Conservation (phyloP, 2,113 vertebrate genomes). For the Synodontis membranacea region DNA sequence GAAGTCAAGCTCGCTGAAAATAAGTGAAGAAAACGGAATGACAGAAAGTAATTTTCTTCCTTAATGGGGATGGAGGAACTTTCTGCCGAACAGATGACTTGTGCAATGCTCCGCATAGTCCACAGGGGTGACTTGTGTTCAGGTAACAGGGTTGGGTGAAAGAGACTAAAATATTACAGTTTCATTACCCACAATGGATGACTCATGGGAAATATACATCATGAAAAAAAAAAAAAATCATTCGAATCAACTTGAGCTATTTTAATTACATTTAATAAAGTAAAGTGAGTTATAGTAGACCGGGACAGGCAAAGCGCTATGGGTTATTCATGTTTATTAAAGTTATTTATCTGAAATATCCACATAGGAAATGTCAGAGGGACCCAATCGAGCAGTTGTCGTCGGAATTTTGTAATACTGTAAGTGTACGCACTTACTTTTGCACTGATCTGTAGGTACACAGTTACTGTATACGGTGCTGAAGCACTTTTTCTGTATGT, state of each 20-base stretch:
- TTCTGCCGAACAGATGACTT: not conserved
- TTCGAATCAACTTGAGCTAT: not conserved
- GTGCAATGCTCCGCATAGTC: not conserved
- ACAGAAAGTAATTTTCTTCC: not conserved
- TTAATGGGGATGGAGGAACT: not conserved
- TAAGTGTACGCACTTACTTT: not conserved
- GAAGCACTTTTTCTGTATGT: not conserved
- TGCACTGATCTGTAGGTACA: not conserved
- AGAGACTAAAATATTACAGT: not conserved
- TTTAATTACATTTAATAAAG: not conserved
- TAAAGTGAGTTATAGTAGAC: no score
- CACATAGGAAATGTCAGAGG: not conserved
- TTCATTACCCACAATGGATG: not conserved
- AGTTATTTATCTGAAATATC: not conserved
- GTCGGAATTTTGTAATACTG: not conserved
- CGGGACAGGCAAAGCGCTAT: not conserved
- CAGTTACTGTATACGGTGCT: not conserved
- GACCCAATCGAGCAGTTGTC: not conserved
- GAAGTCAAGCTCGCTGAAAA: not conserved
- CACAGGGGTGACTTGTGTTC: not conserved
- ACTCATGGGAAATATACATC: not conserved
- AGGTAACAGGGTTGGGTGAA: not conserved
- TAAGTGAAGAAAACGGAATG: not conserved
- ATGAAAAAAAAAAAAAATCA: no score
- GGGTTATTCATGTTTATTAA: not conserved